These are phyloP conservation scores for Frankliniella fusca DNA, from an alignment of 2,888 invertebrate species.

Conservation along the genomic window DNA sequence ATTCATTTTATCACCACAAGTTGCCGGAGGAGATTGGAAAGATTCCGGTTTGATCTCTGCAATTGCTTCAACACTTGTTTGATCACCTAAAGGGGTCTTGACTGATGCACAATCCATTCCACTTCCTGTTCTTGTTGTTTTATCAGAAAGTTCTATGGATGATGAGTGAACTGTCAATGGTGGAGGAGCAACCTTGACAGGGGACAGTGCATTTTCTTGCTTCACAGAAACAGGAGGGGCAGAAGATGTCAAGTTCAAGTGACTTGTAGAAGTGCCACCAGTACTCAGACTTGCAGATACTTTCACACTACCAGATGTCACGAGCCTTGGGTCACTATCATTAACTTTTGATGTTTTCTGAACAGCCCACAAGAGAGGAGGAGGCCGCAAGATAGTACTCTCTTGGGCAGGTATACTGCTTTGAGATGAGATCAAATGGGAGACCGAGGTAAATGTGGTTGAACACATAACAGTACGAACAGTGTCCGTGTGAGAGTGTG, in stretches of 20 bases:
- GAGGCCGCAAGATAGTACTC: not conserved
- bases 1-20: not conserved
- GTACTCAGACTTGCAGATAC: not conserved
- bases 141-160: not conserved
- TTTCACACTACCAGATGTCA: not conserved
- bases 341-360: not conserved
- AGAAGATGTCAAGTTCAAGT: not conserved
- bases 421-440: constrained; percentile 13
- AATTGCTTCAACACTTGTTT: not conserved
- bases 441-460: not conserved
- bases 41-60: not conserved
- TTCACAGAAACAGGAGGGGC: not conserved
- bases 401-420: not conserved
- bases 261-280: not conserved
- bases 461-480: not conserved
- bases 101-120: not conserved
- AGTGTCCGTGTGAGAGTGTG: not conserved
- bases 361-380: not conserved
- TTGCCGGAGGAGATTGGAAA: not conserved
- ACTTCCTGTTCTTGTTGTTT: not conserved
- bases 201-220: not conserved
- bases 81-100: not conserved
- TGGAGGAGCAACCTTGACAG: not conserved
- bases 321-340: not conserved
- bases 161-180: not conserved